Evolutionary conservation across 2,113 vertebrate genomes (phyloP), one percentile per base, ranked within the genome.

Genomic region (Fregetta grallaria): DNA sequence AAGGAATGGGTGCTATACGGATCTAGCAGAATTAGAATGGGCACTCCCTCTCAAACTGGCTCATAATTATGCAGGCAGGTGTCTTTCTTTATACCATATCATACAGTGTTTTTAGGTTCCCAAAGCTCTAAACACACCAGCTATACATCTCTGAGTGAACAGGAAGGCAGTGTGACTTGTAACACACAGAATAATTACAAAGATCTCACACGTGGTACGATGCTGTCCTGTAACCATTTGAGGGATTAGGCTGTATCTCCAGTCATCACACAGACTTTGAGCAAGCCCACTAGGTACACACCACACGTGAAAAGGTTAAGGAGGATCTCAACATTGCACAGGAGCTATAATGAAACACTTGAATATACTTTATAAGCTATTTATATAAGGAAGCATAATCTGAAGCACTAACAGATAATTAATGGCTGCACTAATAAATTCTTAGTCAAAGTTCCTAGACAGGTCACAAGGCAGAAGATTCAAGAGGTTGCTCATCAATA

Each of bases 141-240:
- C 32, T 86, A 62, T 15, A 45, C 27, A 9, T 26, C 38, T 68
- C 74, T 5, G 56, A 72, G 62, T 3, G 45, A 83, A 12, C 26
- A 88, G 62, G 75, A 49, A 61, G 63, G 53, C 62, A 44, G 62
- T 13, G 17, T 72, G 75, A 52, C 71, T 52, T 2, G 0, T 2
- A n/a, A 18, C 49, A 25, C 53, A 23, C 29, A 30, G 49, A 59
- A 14, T 7, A 6, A 26, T 44, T 7, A 36, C 61, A 15, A 40
- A 42, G 59, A 23, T 36, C 34, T 74, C 65, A 42, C 44, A 26
- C 2, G 1, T 0, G 8, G 14, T 5, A 34, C 0, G 0, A 9
- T 3, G 11, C 59, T n/a, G 47, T 14, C 61, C 88, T 30, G 8
- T 8, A 42, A 20, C 32, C 52, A 3, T 2, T 13, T 25, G 3